Evolutionary conservation across 2,888 invertebrate genomes (phyloP).

Genomic region (Mantis religiosa): DNA sequence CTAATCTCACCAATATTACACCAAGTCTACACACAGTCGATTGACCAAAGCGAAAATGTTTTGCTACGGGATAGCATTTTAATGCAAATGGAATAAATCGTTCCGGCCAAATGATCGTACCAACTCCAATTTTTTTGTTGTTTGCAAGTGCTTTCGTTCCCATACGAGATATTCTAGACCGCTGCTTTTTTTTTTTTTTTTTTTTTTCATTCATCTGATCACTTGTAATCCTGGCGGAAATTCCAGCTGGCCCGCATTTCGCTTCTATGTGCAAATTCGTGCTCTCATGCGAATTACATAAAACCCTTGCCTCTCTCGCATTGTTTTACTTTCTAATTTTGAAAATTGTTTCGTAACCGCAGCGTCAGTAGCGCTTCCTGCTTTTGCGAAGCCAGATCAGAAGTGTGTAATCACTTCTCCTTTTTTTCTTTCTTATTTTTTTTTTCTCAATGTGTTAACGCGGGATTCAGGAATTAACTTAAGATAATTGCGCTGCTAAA

Average conservation of each 20-base stretch:
- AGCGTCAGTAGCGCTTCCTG: not conserved
- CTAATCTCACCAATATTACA: not conserved
- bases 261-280: not conserved
- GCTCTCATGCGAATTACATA: not conserved
- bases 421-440: no score
- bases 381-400: not conserved
- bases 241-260: not conserved
- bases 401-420: not conserved
- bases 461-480: not conserved
- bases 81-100: not conserved
- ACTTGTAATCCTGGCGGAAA: not conserved
- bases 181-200: not conserved
- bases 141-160: not conserved
- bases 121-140: not conserved
- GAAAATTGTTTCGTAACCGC: not conserved
- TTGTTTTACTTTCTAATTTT: not conserved
- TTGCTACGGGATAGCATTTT: not conserved
- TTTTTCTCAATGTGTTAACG: not conserved
- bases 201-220: not conserved
- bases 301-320: not conserved
- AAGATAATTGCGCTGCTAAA: not conserved
- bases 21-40: not conserved
- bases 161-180: not conserved
- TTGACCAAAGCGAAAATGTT: not conserved
- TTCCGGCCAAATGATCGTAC: not conserved